Conservation (phyloP, 2,797 vertebrate species). For the Alosa sapidissima region DNA sequence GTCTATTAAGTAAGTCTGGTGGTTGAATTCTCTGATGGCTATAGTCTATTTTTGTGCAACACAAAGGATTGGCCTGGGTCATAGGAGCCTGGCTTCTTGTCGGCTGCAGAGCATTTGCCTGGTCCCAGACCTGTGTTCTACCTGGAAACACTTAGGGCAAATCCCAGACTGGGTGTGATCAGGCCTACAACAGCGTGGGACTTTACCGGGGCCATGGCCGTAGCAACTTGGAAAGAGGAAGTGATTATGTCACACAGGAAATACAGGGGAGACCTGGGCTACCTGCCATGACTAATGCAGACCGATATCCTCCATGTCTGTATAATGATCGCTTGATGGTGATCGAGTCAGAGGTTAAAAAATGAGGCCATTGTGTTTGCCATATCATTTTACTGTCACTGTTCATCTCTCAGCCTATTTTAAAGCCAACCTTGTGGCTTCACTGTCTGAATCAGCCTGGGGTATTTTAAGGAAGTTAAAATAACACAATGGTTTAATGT, state of each 20-base stretch:
- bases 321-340: neutral
- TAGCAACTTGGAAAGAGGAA: slow-evolving; percentile 18
- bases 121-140: neutral
- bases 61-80: neutral
- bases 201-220: neutral
- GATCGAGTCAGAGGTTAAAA: neutral
- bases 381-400: slow-evolving; percentile 1
- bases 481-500: neutral
- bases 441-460: neutral
- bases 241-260: neutral
- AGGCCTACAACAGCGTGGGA: neutral
- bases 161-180: neutral
- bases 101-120: neutral
- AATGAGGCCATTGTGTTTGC: neutral
- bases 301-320: neutral
- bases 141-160: neutral
- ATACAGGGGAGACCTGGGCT: neutral
- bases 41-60: neutral
- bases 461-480: slow-evolving; percentile 13
- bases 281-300: neutral
- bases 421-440: neutral
- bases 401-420: neutral
- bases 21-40: neutral
- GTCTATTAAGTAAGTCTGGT: neutral
- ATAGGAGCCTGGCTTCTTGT: neutral